Conservation (phyloP, 64 coral and sea anemone genomes). For the Acropora yongei region DNA sequence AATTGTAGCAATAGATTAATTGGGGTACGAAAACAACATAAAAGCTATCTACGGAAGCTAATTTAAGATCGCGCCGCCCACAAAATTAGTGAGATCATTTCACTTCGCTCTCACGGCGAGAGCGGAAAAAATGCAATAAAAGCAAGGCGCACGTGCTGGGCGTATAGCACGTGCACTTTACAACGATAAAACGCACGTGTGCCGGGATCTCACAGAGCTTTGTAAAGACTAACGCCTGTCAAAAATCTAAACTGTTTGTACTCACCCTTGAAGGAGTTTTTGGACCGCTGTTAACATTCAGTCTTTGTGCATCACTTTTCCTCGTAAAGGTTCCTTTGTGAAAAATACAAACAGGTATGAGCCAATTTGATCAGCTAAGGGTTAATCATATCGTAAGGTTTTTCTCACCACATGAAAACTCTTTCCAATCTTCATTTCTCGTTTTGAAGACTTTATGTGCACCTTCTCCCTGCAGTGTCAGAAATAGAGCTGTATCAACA, state of each 20-base stretch:
- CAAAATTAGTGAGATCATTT: too few relatives aligned
- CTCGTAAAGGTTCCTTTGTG: background rate
- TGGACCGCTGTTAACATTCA: background rate
- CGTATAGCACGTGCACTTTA: too few relatives aligned
- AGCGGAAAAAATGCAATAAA: too few relatives aligned
- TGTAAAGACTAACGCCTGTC: too few relatives aligned
- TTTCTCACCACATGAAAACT: slow-evolving; percentile 24
- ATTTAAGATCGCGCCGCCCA: too few relatives aligned
- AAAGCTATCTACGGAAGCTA: too few relatives aligned
- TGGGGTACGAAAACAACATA: too few relatives aligned
- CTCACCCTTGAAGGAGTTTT: background rate
- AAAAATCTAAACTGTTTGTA: too few relatives aligned
- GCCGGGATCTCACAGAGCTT: too few relatives aligned
- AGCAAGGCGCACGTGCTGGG: too few relatives aligned
- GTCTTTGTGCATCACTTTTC: background rate
- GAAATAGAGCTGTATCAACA: background rate
- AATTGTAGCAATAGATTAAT: background rate
- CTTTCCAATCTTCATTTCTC: slow-evolving; percentile 2
- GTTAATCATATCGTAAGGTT: background rate
- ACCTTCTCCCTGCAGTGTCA: background rate
- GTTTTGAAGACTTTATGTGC: slow-evolving; percentile 43
- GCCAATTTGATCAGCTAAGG: background rate
- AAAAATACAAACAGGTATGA: background rate
- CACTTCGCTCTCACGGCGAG: too few relatives aligned
- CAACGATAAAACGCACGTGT: too few relatives aligned